Evolutionary conservation across 2,113 vertebrate genomes (phyloP).

Genomic region (Chaetura pelagica): DNA sequence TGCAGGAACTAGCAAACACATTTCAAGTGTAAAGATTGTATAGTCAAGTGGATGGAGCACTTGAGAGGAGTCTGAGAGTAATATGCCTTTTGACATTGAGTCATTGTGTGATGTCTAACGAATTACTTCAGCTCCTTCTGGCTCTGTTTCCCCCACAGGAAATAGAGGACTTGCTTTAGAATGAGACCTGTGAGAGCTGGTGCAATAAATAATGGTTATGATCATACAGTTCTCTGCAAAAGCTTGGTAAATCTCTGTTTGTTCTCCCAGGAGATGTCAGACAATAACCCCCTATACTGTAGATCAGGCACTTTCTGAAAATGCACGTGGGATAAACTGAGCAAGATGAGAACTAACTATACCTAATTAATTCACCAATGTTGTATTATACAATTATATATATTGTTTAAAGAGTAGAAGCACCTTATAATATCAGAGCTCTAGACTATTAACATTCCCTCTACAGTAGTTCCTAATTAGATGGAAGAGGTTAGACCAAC

Average conservation of each 20-base stretch:
- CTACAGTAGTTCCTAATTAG: background rate
- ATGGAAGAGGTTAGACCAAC: background rate
- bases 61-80: background rate
- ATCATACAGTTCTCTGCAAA: background rate
- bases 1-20: background rate
- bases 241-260: background rate
- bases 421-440: background rate
- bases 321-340: background rate
- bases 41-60: background rate
- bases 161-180: background rate
- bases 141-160: background rate
- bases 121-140: background rate
- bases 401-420: background rate
- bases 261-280: background rate
- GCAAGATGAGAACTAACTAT: constrained; percentile 21
- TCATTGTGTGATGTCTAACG: background rate
- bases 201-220: background rate
- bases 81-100: background rate
- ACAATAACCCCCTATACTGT: background rate
- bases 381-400: background rate
- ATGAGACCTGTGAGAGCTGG: background rate
- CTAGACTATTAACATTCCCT: background rate
- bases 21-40: background rate
- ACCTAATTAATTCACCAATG: constrained; percentile 46
- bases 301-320: constrained; percentile 50